Evolutionary conservation across 2,888 invertebrate species (phyloP), one percentile per base, ranked within the genome.

Genomic region (Morinoia aosen): DNA sequence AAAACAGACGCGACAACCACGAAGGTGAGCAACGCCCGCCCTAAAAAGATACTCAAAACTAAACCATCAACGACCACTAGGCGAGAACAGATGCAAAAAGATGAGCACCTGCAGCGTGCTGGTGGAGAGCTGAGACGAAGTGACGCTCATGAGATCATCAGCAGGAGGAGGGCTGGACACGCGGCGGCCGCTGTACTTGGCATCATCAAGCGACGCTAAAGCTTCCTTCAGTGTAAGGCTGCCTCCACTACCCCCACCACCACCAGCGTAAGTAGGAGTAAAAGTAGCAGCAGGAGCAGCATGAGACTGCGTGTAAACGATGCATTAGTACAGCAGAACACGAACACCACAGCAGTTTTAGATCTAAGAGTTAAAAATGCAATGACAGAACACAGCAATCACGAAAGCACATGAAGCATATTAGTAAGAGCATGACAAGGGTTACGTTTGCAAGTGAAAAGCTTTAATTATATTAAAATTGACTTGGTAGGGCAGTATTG

Each of bases 101-200:
- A 39, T 56, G 57, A 93, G 93, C 93, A 96, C 96, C 96, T 96
- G 96, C 61, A 96, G 95, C 25, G 96, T 96, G 95, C 96, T 96
- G 90, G 96, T 96, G 96, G 96, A 96, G 96, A 96, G 96, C 64
- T 96, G 96, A 48, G 96, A 96, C 25, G 96, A 96, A 19, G 96
- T 95, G 48, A 96, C 76, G 88, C 96, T 96, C 96, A 96, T 96
- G 88, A 96, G 95, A 88, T 96, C 96, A 95, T 96, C 91, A 94
- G 96, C 95, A 90, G 94, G 88, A n/a, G 95, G 58, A 88, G 58
- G 58, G 19, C 95, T 95, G 90, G 95, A 95, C 58, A 94, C 95
- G 14, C 8, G 58, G 19, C 94, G 56, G 64, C 56, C 40, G n/a
- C 94, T 58, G 56, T 94, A 94, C 57, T 94, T 94, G 48, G 95